Evolutionary conservation across 2,113 vertebrate genomes (phyloP).

Genomic region (Leptobrachium ailaonicum): DNA sequence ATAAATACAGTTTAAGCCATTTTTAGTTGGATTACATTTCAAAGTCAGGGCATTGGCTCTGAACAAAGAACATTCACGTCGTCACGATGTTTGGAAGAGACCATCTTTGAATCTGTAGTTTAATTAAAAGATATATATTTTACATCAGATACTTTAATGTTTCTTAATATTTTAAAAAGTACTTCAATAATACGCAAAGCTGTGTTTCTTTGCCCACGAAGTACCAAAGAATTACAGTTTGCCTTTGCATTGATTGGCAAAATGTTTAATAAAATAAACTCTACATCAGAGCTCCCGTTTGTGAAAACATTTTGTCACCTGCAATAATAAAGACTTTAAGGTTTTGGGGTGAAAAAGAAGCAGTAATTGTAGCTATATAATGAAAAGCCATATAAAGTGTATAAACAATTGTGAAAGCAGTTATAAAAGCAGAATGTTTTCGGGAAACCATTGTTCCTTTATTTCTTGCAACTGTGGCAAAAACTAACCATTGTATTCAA

Average conservation of each 20-base stretch:
- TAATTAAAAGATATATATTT: constrained; percentile 28
- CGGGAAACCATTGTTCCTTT: too few species aligned
- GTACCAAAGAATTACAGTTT: constrained; percentile 1
- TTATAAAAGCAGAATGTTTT: too few species aligned
- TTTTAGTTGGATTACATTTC: constrained; percentile 25
- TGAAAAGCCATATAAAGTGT: not conserved
- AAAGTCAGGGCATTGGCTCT: not conserved
- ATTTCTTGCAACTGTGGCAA: too few species aligned
- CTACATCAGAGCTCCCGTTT: constrained; percentile 3
- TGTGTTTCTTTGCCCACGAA: not conserved
- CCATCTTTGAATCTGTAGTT: not conserved
- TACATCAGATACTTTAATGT: not conserved
- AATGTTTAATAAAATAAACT: not conserved
- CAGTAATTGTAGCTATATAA: not conserved
- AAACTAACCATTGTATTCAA: too few species aligned
- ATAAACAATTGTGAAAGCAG: not conserved
- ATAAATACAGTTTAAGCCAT: constrained; percentile 24
- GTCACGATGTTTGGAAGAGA: not conserved
- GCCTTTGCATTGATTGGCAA: not conserved
- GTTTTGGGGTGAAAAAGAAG: not conserved
- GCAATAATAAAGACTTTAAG: not conserved
- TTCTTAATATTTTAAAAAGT: not conserved
- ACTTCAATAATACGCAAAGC: not conserved
- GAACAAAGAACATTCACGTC: not conserved
- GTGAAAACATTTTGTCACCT: not conserved